Conservation (phyloP, 2,888 invertebrate species). For the Ophion obscuratus region DNA sequence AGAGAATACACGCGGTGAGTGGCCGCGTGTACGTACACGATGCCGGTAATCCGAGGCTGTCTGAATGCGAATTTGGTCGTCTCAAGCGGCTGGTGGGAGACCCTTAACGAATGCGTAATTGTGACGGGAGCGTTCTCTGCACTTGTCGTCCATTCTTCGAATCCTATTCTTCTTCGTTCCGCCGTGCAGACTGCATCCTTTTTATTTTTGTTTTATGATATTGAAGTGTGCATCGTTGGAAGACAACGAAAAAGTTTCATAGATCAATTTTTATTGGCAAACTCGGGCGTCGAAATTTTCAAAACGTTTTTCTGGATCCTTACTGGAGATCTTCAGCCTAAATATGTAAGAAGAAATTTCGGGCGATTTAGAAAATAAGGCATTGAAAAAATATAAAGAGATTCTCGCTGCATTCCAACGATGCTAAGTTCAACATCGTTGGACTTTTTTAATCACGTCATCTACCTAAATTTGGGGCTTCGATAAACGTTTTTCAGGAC, state of each 20-base stretch:
- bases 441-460: too few relatives aligned
- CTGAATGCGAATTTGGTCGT: slow-evolving; percentile 39
- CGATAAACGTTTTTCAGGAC: too few relatives aligned
- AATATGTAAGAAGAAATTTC: too few relatives aligned
- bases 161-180: neutral
- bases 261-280: too few relatives aligned
- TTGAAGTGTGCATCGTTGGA: too few relatives aligned
- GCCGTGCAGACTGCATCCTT: neutral
- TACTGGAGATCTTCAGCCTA: too few relatives aligned
- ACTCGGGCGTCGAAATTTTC: too few relatives aligned
- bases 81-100: slow-evolving; percentile 1
- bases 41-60: slow-evolving; percentile 23
- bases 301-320: too few relatives aligned
- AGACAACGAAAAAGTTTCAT: too few relatives aligned
- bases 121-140: neutral
- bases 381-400: neutral
- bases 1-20: neutral
- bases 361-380: neutral
- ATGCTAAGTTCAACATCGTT: too few relatives aligned
- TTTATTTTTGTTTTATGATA: neutral
- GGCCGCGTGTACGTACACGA: slow-evolving; percentile 15
- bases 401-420: too few relatives aligned
- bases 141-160: slow-evolving; percentile 28
- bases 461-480: too few relatives aligned
- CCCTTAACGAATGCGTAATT: slow-evolving; percentile 30